Percentiles rank a stretch among this genome's conserved stretches.
phyloP scores from a whole-genome alignment of 2,113 vertebrate species.

The Macquaria australasica region DNA sequence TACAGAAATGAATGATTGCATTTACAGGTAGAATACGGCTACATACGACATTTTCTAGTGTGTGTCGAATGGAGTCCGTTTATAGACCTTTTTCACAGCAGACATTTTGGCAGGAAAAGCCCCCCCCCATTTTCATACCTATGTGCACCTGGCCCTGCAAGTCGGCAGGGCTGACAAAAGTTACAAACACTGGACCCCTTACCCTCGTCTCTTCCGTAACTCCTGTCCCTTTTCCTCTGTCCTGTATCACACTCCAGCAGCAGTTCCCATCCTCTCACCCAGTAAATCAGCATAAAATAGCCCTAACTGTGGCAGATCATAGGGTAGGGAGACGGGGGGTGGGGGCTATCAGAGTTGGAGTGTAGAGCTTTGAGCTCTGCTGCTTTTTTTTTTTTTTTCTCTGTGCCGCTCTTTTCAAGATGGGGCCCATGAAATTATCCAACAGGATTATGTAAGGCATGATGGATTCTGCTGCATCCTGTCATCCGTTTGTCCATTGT shows the following conservation, averaged over 20 bases:
- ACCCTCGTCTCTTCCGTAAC: neutral
- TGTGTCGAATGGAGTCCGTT: neutral
- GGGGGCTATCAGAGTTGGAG: conserved; percentile 1
- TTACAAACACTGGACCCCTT: neutral
- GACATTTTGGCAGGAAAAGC: neutral
- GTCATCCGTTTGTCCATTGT: conserved; percentile 68
- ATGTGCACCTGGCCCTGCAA: conserved; percentile 1
- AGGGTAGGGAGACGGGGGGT: conserved; percentile 37
- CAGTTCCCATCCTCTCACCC: conserved; percentile 86
- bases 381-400: conserved; percentile 60
- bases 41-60: neutral
- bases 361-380: conserved; percentile 64
- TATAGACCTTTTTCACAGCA: neutral
- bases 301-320: conserved; percentile 82
- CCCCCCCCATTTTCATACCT: neutral
- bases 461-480: conserved; percentile 69
- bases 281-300: conserved; percentile 90
- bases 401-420: conserved; percentile 78
- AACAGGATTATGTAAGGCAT: conserved; percentile 84
- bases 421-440: conserved; percentile 82
- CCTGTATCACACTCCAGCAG: conserved; percentile 51
- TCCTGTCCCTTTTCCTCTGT: conserved; percentile 25
- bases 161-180: conserved; percentile 1
- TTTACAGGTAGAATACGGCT: neutral
- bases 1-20: too few species aligned